A percentile compares a stretch with the other conserved stretches of the same genome.
Evolutionary conservation across 2,888 invertebrate genomes (phyloP).

Genomic region (Zootermopsis nevadensis): DNA sequence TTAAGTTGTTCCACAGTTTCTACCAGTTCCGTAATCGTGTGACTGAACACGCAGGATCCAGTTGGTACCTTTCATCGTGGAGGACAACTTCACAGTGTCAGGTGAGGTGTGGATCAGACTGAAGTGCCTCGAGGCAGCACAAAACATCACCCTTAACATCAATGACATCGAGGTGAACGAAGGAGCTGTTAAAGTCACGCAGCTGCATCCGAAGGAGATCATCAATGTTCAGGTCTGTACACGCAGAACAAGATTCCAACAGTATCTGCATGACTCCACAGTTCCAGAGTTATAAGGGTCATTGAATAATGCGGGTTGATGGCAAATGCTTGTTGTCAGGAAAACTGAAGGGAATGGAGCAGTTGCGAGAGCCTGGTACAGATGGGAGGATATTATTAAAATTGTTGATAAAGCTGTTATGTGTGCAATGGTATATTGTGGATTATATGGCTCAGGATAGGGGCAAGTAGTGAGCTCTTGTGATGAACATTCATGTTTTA

Average conservation of each 20-base stretch:
- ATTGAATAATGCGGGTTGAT: too few relatives aligned
- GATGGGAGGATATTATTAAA: not conserved
- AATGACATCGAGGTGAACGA: slow-evolving; percentile 40
- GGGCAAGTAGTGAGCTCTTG: too few relatives aligned
- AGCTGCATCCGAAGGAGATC: not conserved
- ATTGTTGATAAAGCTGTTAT: too few relatives aligned
- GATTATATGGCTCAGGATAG: too few relatives aligned
- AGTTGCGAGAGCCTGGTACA: not conserved
- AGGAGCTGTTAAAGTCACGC: not conserved
- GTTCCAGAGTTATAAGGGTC: too few relatives aligned
- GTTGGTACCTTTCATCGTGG: slow-evolving; percentile 60
- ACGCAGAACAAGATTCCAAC: not conserved
- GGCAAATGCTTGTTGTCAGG: too few relatives aligned
- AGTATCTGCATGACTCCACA: not conserved
- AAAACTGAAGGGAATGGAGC: too few relatives aligned
- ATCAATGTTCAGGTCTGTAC: not conserved
- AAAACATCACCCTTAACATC: slow-evolving; percentile 60
- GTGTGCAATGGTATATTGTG: too few relatives aligned
- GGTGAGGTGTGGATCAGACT: slow-evolving; percentile 64
- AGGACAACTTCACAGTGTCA: slow-evolving; percentile 62
- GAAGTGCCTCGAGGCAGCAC: slow-evolving; percentile 58
- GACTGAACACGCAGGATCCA: slow-evolving; percentile 16
- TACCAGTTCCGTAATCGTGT: too few relatives aligned
- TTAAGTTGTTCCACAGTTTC: too few relatives aligned
- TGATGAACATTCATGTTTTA: too few relatives aligned